Evolutionary conservation across 2,113 vertebrate genomes (phyloP).

Genomic region (Macrotis lagotis): DNA sequence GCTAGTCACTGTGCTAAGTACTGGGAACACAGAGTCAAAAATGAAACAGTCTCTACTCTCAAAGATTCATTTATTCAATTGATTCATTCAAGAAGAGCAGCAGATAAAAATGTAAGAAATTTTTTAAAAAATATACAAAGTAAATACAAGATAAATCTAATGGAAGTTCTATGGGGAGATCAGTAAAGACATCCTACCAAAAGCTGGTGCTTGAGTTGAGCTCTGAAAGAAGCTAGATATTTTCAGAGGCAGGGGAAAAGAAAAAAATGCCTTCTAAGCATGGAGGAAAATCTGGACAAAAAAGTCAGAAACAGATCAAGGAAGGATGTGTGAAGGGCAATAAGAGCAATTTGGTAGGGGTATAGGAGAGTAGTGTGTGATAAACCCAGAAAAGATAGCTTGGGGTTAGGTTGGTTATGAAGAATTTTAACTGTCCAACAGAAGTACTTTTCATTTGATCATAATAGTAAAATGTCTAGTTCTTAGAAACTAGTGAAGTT

Average conservation of each 20-base stretch:
- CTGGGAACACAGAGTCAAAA: not conserved
- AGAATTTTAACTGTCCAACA: not conserved
- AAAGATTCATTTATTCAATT: no score
- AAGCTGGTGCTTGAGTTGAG: not conserved
- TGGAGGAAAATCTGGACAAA: not conserved
- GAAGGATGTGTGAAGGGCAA: not conserved
- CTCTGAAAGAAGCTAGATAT: not conserved
- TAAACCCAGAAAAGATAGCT: not conserved
- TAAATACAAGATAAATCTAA: not conserved
- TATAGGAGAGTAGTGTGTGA: not conserved
- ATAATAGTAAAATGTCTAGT: not conserved
- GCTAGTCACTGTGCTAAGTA: not conserved
- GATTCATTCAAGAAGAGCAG: not conserved
- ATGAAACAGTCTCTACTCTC: not conserved
- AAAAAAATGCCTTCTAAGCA: not conserved
- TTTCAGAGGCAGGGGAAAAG: not conserved
- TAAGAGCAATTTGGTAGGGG: not conserved
- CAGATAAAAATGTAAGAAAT: not conserved
- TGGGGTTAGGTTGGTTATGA: not conserved
- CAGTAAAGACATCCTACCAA: not conserved
- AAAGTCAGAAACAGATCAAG: not conserved
- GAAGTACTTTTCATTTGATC: not conserved
- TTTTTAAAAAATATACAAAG: not conserved
- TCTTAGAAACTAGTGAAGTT: no score
- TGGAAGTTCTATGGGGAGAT: not conserved